Percentiles rank a stretch among this genome's conserved stretches.
phyloP scores from a whole-genome alignment of 2,888 invertebrate species.

The Phortica okadai region DNA sequence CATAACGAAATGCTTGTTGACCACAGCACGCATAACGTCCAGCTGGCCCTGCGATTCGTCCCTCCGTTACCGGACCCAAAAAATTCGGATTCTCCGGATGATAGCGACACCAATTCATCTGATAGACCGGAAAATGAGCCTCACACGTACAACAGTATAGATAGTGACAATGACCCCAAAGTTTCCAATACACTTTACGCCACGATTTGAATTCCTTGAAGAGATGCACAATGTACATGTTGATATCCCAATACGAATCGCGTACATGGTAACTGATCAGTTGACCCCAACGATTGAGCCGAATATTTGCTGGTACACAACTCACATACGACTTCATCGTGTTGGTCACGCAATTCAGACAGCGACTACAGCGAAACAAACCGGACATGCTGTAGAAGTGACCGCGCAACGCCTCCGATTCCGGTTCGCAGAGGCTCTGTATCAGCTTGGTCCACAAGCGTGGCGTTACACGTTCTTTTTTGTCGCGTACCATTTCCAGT shows the following conservation, averaged over 20 bases:
- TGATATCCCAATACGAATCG: slow-evolving; percentile 88
- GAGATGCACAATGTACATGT: slow-evolving; percentile 86
- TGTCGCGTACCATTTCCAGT: slow-evolving; percentile 89
- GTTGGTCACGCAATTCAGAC: slow-evolving; percentile 84
- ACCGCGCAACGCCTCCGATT: slow-evolving; percentile 86
- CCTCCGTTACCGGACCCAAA: slow-evolving; percentile 80
- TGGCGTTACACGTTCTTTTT: slow-evolving; percentile 92
- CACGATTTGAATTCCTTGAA: slow-evolving; percentile 89
- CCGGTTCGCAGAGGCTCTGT: slow-evolving; percentile 84
- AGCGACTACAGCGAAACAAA: slow-evolving; percentile 84
- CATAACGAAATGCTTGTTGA: slow-evolving; percentile 83
- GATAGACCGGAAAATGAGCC: slow-evolving; percentile 85
- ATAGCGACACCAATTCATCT: slow-evolving; percentile 89
- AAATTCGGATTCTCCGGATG: slow-evolving; percentile 88
- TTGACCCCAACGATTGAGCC: slow-evolving; percentile 85
- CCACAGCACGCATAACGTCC: slow-evolving; percentile 93
- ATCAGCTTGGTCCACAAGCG: slow-evolving; percentile 90
- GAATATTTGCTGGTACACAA: slow-evolving; percentile 84
- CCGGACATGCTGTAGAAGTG: slow-evolving; percentile 89
- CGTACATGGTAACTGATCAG: slow-evolving; percentile 84
- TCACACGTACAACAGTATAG: slow-evolving; percentile 89
- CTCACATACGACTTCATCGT: slow-evolving; percentile 84
- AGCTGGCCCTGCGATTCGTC: slow-evolving; percentile 81
- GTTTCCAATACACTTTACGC: slow-evolving; percentile 94
- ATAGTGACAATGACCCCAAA: slow-evolving; percentile 95